Evolutionary conservation across 2,888 invertebrate species (phyloP).

Genomic region (Dasypogon diadema): DNA sequence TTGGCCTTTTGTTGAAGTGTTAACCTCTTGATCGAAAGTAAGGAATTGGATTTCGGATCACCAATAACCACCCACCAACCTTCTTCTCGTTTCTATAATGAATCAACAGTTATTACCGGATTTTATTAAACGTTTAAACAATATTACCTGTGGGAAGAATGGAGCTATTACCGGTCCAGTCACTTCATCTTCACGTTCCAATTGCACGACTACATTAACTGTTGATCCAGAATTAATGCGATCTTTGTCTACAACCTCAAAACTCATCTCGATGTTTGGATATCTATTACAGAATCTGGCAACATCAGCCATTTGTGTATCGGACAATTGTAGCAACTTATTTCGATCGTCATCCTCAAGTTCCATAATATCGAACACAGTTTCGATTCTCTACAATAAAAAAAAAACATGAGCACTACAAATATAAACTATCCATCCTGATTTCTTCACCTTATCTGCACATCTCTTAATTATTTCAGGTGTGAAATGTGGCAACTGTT

Average conservation of each 20-base stretch:
- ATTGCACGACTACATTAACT: slow-evolving; percentile 88
- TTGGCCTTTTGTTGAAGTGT: slow-evolving; percentile 94
- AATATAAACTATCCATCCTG: neutral
- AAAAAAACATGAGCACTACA: neutral
- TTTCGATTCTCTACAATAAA: slow-evolving; percentile 72
- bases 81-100: slow-evolving; percentile 84
- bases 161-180: slow-evolving; percentile 98
- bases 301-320: slow-evolving; percentile 95
- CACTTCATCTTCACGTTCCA: slow-evolving; percentile 97
- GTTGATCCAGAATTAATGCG: slow-evolving; percentile 84
- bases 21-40: slow-evolving; percentile 96
- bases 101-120: slow-evolving; percentile 49
- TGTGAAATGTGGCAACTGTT: slow-evolving; percentile 96
- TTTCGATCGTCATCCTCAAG: slow-evolving; percentile 87
- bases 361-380: slow-evolving; percentile 83
- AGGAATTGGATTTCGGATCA: slow-evolving; percentile 92
- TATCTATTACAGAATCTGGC: slow-evolving; percentile 99
- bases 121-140: neutral
- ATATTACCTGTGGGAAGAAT: slow-evolving; percentile 91
- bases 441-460: slow-evolving; percentile 76
- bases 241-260: slow-evolving; percentile 88
- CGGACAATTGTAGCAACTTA: slow-evolving; percentile 81
- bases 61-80: slow-evolving; percentile 99
- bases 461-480: slow-evolving; percentile 90
- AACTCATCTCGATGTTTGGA: slow-evolving; percentile 96